Evolutionary conservation across 2,113 vertebrate species (phyloP).

Genomic region (Opisthocomus hoazin): DNA sequence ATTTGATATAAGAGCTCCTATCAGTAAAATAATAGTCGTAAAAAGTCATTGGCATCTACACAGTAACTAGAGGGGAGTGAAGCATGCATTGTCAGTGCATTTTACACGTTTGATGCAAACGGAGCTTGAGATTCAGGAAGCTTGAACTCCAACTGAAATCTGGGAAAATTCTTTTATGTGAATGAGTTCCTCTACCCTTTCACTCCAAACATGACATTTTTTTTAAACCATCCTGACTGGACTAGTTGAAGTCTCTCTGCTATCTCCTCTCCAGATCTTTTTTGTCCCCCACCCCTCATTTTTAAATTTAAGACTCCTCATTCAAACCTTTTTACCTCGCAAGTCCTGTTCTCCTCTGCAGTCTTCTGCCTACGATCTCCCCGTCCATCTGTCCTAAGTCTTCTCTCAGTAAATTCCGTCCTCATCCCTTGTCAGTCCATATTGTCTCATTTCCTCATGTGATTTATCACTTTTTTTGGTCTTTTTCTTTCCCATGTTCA

Average conservation of each 20-base stretch:
- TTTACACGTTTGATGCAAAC: not conserved
- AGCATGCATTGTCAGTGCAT: not conserved
- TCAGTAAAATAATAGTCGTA: not conserved
- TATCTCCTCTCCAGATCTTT: not conserved
- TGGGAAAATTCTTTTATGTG: not conserved
- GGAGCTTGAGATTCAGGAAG: not conserved
- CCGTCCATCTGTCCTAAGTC: not conserved
- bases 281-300: accelerated
- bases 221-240: not conserved
- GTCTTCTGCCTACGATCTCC: not conserved
- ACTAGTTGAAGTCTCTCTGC: not conserved
- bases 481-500: not conserved
- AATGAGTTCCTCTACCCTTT: not conserved
- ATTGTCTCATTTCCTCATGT: not conserved
- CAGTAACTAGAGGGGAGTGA: not conserved
- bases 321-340: not conserved
- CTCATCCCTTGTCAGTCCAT: not conserved
- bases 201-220: not conserved
- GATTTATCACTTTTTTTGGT: not conserved
- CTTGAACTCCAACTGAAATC: not conserved
- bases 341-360: not conserved
- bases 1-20: not conserved
- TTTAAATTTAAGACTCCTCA: not conserved
- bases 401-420: not conserved
- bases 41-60: not conserved